A percentile compares a stretch with the other conserved stretches of the same genome.
These are phyloP conservation scores for Tenthredo scrophulariae DNA, from an alignment of 2,888 invertebrate genomes.

Conservation along the genomic window DNA sequence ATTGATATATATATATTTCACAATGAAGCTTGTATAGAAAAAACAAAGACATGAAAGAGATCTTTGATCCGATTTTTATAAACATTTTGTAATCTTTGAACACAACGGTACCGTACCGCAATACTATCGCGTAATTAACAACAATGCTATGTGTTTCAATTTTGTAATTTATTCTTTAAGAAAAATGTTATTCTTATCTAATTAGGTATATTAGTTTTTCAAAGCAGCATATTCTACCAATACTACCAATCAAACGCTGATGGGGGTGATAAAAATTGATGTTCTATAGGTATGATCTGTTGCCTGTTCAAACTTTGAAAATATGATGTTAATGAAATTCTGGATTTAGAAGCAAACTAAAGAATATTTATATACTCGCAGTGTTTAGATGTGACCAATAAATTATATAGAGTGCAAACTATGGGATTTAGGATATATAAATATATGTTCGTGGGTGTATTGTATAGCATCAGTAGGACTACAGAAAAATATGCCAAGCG, in stretches of 20 bases:
- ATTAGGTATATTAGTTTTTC: neutral
- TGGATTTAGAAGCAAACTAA: neutral
- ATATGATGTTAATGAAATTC: slow-evolving; percentile 1
- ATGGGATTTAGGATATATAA: neutral
- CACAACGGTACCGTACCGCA: neutral
- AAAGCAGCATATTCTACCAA: neutral
- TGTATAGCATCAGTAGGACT: slow-evolving; percentile 59
- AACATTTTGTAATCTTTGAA: neutral
- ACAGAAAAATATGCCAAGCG: slow-evolving; percentile 67
- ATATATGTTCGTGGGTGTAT: slow-evolving; percentile 23
- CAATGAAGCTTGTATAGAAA: slow-evolving; percentile 43
- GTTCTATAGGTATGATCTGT: neutral
- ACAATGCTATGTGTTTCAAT: neutral
- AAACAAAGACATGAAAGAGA: slow-evolving; percentile 24
- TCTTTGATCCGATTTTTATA: neutral
- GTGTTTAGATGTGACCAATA: neutral
- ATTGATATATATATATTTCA: slow-evolving; percentile 5
- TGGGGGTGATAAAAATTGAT: neutral
- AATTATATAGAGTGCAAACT: slow-evolving; percentile 40
- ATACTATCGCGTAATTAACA: neutral
- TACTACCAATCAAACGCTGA: neutral
- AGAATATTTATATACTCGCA: slow-evolving; percentile 12
- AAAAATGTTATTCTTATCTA: neutral
- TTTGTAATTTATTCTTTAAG: neutral
- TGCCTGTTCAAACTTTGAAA: slow-evolving; percentile 21